Evolutionary conservation across 2,888 invertebrate genomes (phyloP).

Genomic region (Pimpla rufipes): DNA sequence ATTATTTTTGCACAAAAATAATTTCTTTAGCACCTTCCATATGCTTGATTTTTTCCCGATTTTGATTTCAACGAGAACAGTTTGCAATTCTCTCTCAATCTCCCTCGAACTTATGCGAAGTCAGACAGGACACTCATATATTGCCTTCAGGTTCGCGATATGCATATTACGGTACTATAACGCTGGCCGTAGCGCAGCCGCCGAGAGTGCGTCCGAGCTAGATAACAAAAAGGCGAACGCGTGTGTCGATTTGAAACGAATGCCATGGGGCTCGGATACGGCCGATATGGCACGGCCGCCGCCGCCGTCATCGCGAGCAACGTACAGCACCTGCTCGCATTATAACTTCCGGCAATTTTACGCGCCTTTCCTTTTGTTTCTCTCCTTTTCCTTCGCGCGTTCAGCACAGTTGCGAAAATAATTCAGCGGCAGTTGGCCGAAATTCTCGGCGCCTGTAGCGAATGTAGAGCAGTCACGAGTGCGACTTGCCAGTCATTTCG

Average conservation of each 20-base stretch:
- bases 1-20: too few relatives aligned
- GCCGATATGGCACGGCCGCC: background rate
- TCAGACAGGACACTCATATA: too few relatives aligned
- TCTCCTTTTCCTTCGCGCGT: conserved; percentile 2
- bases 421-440: conserved; percentile 2
- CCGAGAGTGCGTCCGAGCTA: background rate
- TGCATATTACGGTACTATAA: background rate
- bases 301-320: too few relatives aligned
- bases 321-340: background rate
- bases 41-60: too few relatives aligned
- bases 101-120: too few relatives aligned
- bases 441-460: conserved; percentile 23
- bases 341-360: conserved; percentile 56
- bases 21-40: too few relatives aligned
- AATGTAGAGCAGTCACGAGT: conserved; percentile 28
- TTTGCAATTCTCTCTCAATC: too few relatives aligned
- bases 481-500: conserved; percentile 25
- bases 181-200: background rate
- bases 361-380: conserved; percentile 16
- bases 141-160: too few relatives aligned
- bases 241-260: conserved; percentile 17
- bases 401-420: background rate
- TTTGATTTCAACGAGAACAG: too few relatives aligned
- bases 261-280: background rate
- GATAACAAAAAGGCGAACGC: conserved; percentile 3